Evolutionary conservation across 2,797 vertebrate genomes (phyloP).

Genomic region (Erpetoichthys calabaricus): DNA sequence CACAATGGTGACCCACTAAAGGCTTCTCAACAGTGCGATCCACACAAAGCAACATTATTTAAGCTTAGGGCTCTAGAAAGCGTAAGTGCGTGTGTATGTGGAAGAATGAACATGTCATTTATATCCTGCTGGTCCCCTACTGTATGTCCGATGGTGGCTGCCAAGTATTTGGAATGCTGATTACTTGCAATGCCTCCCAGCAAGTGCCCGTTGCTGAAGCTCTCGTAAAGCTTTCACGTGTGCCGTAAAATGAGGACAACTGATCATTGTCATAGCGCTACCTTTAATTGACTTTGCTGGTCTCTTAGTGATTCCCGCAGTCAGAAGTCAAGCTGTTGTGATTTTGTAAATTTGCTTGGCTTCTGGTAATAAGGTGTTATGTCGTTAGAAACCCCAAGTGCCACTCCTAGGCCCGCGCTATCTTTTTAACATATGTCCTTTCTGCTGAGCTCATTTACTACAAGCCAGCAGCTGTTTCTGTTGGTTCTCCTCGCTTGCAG

Average conservation of each 20-base stretch:
- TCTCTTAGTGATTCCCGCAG: background rate
- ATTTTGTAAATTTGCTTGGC: background rate
- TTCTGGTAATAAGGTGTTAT: background rate
- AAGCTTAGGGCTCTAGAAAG: too few relatives aligned
- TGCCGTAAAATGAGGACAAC: background rate
- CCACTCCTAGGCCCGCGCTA: background rate
- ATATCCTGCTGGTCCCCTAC: too few relatives aligned
- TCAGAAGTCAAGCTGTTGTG: background rate
- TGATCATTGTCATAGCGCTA: too few relatives aligned
- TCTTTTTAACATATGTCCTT: constrained; percentile 4
- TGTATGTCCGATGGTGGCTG: too few relatives aligned
- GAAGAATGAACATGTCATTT: too few relatives aligned
- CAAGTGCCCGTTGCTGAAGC: too few relatives aligned
- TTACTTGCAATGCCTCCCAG: too few relatives aligned
- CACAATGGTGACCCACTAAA: too few relatives aligned
- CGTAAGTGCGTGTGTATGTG: too few relatives aligned
- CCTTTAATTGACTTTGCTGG: background rate
- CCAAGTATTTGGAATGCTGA: too few relatives aligned
- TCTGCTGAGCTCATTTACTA: constrained; percentile 2
- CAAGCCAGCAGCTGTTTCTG: constrained; percentile 3
- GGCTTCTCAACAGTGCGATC: too few relatives aligned
- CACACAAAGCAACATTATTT: too few relatives aligned
- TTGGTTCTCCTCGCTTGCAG: constrained; percentile 7
- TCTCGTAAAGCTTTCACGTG: background rate
- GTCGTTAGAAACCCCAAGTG: background rate